These are phyloP conservation scores for Neogale vison DNA, from an alignment of 2,113 vertebrate species.

Conservation along the genomic window DNA sequence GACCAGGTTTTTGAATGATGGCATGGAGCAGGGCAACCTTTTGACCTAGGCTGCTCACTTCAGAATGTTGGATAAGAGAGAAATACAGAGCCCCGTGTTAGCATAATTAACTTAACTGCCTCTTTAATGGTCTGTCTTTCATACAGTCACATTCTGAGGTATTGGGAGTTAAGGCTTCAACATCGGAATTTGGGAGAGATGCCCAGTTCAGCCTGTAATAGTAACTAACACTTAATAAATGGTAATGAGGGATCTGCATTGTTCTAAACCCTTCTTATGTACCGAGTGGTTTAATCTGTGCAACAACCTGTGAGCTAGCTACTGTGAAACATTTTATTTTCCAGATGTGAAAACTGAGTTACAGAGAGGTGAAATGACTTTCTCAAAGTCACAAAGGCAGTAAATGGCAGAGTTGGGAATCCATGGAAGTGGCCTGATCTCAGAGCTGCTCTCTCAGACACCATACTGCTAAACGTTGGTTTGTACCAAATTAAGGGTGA, in stretches of 20 bases:
- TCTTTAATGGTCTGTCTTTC: not conserved
- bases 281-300: not conserved
- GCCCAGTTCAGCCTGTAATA: not conserved
- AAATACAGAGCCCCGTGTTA: not conserved
- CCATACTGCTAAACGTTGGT: not conserved
- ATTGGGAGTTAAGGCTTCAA: not conserved
- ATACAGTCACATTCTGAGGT: not conserved
- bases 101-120: not conserved
- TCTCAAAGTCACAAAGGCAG: not conserved
- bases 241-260: not conserved
- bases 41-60: not conserved
- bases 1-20: not conserved
- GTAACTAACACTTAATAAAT: not conserved
- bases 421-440: not conserved
- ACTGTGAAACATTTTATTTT: not conserved
- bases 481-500: not conserved
- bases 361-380: not conserved
- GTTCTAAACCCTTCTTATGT: not conserved
- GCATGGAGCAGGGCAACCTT: not conserved
- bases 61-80: not conserved
- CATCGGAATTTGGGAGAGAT: not conserved
- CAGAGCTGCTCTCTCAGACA: not conserved
- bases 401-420: not conserved
- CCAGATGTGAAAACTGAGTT: not conserved
- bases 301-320: not conserved